Conservation (phyloP, 2,797 vertebrate genomes). For the Sebastes hubbsi region DNA sequence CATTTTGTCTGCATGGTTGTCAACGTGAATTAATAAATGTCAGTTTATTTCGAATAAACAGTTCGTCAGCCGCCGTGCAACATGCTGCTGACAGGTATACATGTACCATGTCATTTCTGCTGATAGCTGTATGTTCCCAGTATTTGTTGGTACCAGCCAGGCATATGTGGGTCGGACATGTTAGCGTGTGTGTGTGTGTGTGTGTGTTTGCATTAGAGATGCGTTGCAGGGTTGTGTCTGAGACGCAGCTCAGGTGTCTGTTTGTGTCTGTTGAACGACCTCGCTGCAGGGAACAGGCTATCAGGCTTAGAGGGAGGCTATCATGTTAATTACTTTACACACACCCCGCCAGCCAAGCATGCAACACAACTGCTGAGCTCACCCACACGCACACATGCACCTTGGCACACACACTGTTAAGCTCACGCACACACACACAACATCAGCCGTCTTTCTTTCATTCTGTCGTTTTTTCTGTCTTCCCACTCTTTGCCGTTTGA, state of each 20-base stretch:
- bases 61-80: conserved; percentile 32
- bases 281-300: conserved; percentile 82
- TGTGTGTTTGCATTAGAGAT: conserved; percentile 68
- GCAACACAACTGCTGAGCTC: conserved; percentile 71
- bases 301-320: conserved; percentile 80
- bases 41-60: conserved; percentile 33
- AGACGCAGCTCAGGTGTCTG: conserved; percentile 78
- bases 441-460: conserved; percentile 72
- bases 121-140: conserved; percentile 50
- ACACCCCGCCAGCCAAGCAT: conserved; percentile 77
- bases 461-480: conserved; percentile 76
- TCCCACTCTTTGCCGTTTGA: conserved; percentile 69
- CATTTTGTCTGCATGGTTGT: conserved; percentile 30
- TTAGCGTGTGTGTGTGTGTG: conserved; percentile 25
- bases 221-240: conserved; percentile 67
- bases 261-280: conserved; percentile 77
- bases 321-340: conserved; percentile 84
- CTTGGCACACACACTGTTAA: background rate
- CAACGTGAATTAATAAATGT: conserved; percentile 51
- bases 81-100: conserved; percentile 42
- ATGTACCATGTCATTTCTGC: conserved; percentile 46
- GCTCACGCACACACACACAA: conserved; percentile 19
- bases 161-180: conserved; percentile 48
- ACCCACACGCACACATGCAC: conserved; percentile 31
- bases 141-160: conserved; percentile 60